phyloP scores from a whole-genome alignment of 2,113 vertebrate species.

The Rhinichthys klamathensis region DNA sequence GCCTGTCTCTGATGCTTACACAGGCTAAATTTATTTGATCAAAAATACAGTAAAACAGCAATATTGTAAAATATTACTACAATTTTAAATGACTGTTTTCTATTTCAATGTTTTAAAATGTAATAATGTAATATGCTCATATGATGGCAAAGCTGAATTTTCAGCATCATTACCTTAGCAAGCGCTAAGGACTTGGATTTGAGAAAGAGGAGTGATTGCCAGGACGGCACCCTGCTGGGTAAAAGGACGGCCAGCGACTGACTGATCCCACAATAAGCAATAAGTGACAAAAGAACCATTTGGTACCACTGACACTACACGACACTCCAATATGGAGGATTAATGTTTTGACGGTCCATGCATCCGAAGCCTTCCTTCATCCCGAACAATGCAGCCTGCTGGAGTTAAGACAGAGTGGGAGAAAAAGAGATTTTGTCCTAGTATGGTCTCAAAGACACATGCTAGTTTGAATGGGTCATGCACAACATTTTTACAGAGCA shows the following conservation, averaged over 20 bases:
- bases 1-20: background rate
- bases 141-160: no score
- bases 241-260: constrained; percentile 14
- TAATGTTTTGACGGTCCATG: constrained; percentile 29
- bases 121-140: no score
- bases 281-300: constrained; percentile 40
- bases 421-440: background rate
- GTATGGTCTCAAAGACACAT: background rate
- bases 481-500: background rate
- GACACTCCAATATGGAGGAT: constrained; percentile 38
- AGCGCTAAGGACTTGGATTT: background rate
- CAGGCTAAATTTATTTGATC: background rate
- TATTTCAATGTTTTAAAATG: no score
- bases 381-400: background rate
- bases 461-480: background rate
- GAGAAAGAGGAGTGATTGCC: background rate
- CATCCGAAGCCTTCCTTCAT: constrained; percentile 1
- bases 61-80: no score
- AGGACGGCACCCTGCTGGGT: constrained; percentile 37
- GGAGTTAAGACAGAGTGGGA: background rate
- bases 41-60: background rate
- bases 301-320: constrained; percentile 29
- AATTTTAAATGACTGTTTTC: no score
- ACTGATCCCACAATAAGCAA: constrained; percentile 25
- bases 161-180: background rate